Base-by-base conservation (phyloP, 2,797 vertebrate genomes). In the Pseudochromis fuscus region DNA sequence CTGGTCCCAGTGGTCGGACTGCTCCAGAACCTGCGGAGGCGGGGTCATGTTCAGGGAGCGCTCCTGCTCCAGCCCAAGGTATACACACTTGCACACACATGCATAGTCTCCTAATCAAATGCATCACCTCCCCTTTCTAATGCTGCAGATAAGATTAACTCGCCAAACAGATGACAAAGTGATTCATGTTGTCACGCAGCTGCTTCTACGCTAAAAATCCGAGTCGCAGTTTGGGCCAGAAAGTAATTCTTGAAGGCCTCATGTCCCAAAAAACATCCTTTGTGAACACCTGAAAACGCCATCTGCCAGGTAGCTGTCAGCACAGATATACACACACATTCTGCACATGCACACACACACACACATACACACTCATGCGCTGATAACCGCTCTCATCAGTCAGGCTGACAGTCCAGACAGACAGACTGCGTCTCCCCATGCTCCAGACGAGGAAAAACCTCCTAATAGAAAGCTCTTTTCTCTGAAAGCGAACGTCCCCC, bases 21-120 rank as follows among this genome's bases (percentile, higher is more conserved):
- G 98, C 82, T 98, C 96, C 52, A 93, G 97, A 42, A 96, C 95
- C 1, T 99, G 98, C 7, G 97, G 96, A 51, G 94, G 95, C 40
- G 98, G 98, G 19, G 94, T 98, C 57, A 96, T 91, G 62, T 92
- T 94, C 62, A 94, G 94, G 35, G 97, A 99, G 49, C 95, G 97
- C 48, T 95, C 95, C 81, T 99, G 98, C 93, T 96, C 88, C 74
- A 97, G 95, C 60, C 98, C 98, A 79, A 96, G 96, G 98, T 99
- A 96, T 9, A 50, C 30, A 51, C 18, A 37, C 62, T 10, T 25
- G 9, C 58, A 62, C 31, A 53, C 4, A 21, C 40, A 70, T 27
- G 18, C 56, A 37, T n/a, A 49, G 27, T 57, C 61, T 19, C 18
- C 31, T 75, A 68, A 75, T 64, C 7, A 30, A 19, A 82, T 81